phyloP scores from a whole-genome alignment of 2,888 invertebrate species.

The Drosophila trichaetosa region DNA sequence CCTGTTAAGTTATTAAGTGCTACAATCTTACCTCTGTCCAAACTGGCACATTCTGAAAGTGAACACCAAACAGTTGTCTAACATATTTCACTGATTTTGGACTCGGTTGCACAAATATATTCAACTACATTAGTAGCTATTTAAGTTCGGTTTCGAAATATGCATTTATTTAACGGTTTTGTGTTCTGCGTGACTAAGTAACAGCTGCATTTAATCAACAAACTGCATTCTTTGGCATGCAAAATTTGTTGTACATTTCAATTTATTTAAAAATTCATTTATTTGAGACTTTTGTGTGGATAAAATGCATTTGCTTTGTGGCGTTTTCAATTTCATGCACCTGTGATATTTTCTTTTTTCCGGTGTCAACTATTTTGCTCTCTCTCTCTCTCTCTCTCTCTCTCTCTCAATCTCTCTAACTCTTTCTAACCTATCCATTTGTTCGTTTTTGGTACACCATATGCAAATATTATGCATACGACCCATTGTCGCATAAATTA shows the following conservation, averaged over 20 bases:
- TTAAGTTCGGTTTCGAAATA: background rate
- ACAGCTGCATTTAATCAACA: constrained; percentile 25
- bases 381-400: background rate
- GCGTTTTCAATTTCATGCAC: constrained; percentile 31
- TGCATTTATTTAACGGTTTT: background rate
- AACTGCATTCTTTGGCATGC: background rate
- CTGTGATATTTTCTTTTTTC: constrained; percentile 18
- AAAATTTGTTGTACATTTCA: constrained; percentile 2
- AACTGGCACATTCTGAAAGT: background rate
- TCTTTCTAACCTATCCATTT: background rate
- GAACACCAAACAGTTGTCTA: background rate
- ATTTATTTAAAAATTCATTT: constrained; percentile 35
- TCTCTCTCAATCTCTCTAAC: background rate
- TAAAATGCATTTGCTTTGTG: constrained; percentile 36
- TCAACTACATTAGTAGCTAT: background rate
- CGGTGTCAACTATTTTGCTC: background rate
- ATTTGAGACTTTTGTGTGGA: constrained; percentile 18
- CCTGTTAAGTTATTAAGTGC: background rate
- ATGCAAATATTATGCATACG: constrained; percentile 47
- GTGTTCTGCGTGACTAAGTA: constrained; percentile 6
- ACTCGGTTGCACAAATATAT: background rate
- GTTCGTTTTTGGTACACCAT: constrained; percentile 3
- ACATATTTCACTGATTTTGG: background rate
- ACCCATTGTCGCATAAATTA: constrained; percentile 35
- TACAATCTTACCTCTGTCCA: background rate